Base-by-base conservation (phyloP, 1,140 invertebrate genomes). In the Halyomorpha halys region DNA sequence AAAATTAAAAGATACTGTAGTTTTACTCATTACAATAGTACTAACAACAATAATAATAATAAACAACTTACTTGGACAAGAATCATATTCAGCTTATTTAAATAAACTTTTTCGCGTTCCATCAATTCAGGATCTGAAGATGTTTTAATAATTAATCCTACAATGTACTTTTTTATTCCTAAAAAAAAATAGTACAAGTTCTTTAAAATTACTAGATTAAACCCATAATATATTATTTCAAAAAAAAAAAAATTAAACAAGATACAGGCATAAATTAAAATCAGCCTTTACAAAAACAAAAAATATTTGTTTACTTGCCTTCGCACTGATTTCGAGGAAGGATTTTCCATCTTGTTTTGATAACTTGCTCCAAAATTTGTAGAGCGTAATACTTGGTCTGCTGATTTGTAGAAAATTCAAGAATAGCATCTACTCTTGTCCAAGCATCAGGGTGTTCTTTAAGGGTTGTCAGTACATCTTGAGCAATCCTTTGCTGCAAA, bases 351-450 rank as follows among this genome's bases (percentile, higher is more conserved):
- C 94, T 81, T 39, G 95, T 98, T 81, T 98, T 97, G 70, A 99
- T 99, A 6, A 98, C 91, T 82, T 96, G 94, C 79, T 99, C 97
- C 69, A 99, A 78, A 73, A 99, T 99, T 83, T 99, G 97, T 70
- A 99, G 80, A 23, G 96, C 97, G 82, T 97, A 99, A 78, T 98
- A 99, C 81, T 99, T 99, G 61, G 97, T 99, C 81, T 99, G 91
- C 78, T 97, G 93, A 76, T 98, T 97, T 74, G 73, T 80, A 16
- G 85, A 86, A 67, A 68, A 99, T 78, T 99, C 96, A 72, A 99
- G 79, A 75, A 99, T 99, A 59, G 94, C 95, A 79, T 99, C 97
- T 64, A 99, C 97, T 69, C 95, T 78, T 56, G 94, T 98, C 97
- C 97, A 99, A 25, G 97, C 93, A 83, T 98, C 94, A 44, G 95